Evolutionary conservation across 37 sponge, comb jelly and placozoan genomes (phyloP), one percentile per base, ranked within the genome.

Genomic region (Bolinopsis microptera): DNA sequence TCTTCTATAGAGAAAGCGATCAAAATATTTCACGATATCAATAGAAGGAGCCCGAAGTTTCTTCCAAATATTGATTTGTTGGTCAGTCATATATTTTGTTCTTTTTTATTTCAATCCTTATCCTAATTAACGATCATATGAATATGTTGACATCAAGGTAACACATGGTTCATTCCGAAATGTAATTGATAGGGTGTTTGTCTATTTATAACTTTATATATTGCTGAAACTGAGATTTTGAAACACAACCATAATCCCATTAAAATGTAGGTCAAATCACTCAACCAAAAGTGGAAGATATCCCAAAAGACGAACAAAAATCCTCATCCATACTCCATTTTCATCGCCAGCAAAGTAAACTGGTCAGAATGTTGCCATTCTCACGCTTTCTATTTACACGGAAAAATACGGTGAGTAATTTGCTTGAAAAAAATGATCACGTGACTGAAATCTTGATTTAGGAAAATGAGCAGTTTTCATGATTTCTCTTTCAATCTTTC

Each of bases 41-140:
- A 33, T 35, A 77, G 33, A 32, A 77, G 32, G 18, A 35, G 35
- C 36, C 80, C 80, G 9, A 32, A 21, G 27, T 77, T 77, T 35
- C 80, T 77, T 32, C 80, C 32, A 0, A 77, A 77, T 32, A 34
- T 32, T 77, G 80, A 77, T 16, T 77, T 32, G 32, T 32, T 77
- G 35, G 80, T 77, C 1, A 77, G 80, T 77, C 27, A 13, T 18
- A 18, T 18, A 13, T 13, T 67, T 67, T 67, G 13, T 18, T n/a
- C n/a, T n/a, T n/a, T n/a, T n/a, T n/a, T n/a, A n/a, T n/a, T n/a
- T n/a, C n/a, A n/a, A n/a, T n/a, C n/a, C n/a, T n/a, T n/a, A n/a
- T n/a, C n/a, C n/a, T n/a, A n/a, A n/a, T n/a, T n/a, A n/a, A n/a
- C n/a, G n/a, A n/a, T n/a, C n/a, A n/a, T n/a, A n/a, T n/a, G n/a